Conservation (phyloP, 2,888 invertebrate genomes). For the Tetheella fluctuosa region DNA sequence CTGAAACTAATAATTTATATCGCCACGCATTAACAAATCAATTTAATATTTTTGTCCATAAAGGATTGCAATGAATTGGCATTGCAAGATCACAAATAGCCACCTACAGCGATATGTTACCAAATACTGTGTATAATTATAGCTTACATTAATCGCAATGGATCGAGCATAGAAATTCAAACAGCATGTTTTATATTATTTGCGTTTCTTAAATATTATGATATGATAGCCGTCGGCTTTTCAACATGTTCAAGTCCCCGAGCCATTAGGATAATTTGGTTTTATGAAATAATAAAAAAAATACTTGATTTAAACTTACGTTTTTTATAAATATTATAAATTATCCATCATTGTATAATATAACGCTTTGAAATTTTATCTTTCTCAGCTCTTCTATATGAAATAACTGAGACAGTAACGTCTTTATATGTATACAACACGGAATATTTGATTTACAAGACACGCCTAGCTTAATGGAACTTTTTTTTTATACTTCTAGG, state of each 20-base stretch:
- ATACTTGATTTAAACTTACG: background rate
- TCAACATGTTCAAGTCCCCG: constrained; percentile 19
- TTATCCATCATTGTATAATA: too few relatives aligned
- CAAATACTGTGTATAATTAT: constrained; percentile 54
- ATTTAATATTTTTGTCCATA: background rate
- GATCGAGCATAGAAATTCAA: constrained; percentile 36
- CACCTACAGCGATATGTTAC: constrained; percentile 51
- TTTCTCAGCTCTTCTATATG: too few relatives aligned
- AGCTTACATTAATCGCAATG: constrained; percentile 45
- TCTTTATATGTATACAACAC: too few relatives aligned
- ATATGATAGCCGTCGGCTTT: constrained; percentile 35
- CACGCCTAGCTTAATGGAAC: too few relatives aligned
- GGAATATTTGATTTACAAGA: too few relatives aligned
- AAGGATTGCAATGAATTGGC: constrained; percentile 22
- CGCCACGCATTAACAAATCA: background rate
- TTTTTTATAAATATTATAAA: too few relatives aligned
- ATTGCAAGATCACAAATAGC: constrained; percentile 42
- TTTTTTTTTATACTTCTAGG: too few relatives aligned
- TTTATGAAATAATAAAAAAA: background rate
- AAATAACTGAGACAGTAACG: too few relatives aligned
- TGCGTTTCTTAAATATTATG: constrained; percentile 43
- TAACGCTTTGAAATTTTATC: too few relatives aligned
- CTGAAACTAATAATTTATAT: constrained; percentile 3
- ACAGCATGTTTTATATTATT: constrained; percentile 33
- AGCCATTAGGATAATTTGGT: background rate